Evolutionary conservation across 1,140 invertebrate genomes (phyloP), one percentile per base, ranked within the genome.

Genomic region (Cepaea nemoralis): DNA sequence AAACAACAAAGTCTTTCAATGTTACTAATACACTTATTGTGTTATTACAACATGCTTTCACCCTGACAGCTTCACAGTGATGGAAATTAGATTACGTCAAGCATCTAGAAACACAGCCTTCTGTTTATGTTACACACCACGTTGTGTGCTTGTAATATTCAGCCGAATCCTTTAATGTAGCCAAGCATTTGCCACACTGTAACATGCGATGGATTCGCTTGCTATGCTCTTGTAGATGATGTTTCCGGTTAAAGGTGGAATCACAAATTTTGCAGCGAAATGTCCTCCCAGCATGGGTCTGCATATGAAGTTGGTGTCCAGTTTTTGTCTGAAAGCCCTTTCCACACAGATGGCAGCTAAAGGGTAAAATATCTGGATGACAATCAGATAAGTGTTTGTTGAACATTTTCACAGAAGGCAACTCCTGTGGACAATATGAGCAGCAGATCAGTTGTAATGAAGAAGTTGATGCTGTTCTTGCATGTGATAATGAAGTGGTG

Each of bases 261-360:
- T 42, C 71, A 74, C 71, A 74, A 10, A 45, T 33, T n/a, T 2
- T 27, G 33, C 71, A 74, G 22, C 16, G 31, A 48, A 74, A 74
- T 45, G 71, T 74, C 33, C 71, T 74, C 1, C 71, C 71, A 50
- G 39, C 71, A 74, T 74, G 71, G 14, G 39, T 42, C 71, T 74
- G 71, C 24, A 74, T 42, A 31, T 74, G 71, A 42, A 48, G 3
- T 24, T 74, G 71, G 12, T 74, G 42, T n/a, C 71, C 71, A 74
- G 71, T 45, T 48, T 74, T 74, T 48, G 71, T 74, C 24, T 74
- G 71, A 48, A 74, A 74, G 31, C 71, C 71, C 42, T 74, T 42
- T 27, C 71, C 42, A 74, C 71, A 74, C 8, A 33, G 8, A 33
- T n/a, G 24, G 24, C 71, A 74, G 14, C 24, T 27, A 45, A 45